Percentiles rank a stretch among this genome's conserved stretches.
Evolutionary conservation across 2,888 invertebrate species (phyloP).

Genomic region (Aporophyla nigra): DNA sequence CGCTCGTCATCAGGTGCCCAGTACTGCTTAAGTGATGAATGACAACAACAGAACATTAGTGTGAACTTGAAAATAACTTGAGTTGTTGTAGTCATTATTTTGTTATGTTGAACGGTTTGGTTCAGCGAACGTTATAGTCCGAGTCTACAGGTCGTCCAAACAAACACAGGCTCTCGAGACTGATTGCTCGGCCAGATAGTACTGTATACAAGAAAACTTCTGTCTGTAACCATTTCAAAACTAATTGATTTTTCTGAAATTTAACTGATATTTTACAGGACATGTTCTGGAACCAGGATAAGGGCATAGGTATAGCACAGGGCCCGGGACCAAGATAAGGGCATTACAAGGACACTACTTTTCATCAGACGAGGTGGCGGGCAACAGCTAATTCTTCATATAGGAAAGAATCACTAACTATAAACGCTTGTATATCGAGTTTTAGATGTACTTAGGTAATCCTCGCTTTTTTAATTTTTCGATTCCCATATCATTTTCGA

Average conservation of each 20-base stretch:
- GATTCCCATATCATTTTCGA: background rate
- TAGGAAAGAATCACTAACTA: background rate
- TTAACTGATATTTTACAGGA: background rate
- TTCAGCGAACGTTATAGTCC: background rate
- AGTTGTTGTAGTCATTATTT: background rate
- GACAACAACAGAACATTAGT: background rate
- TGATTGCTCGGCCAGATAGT: too few relatives aligned
- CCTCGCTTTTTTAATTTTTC: background rate
- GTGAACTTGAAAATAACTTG: constrained; percentile 2
- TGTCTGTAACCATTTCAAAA: background rate
- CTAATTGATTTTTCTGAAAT: background rate
- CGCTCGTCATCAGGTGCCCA: background rate
- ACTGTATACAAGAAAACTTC: background rate
- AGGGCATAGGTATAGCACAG: background rate
- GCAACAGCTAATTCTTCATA: background rate
- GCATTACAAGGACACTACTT: background rate
- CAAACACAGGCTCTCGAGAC: background rate
- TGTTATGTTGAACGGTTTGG: background rate
- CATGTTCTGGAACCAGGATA: background rate
- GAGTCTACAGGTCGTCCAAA: background rate
- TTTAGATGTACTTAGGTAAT: background rate
- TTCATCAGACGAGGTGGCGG: background rate
- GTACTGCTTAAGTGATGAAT: background rate
- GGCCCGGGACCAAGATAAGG: background rate
- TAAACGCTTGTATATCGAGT: background rate